These are phyloP conservation scores for Argyrosomus regius DNA, from an alignment of 2,797 vertebrate species.

Conservation along the genomic window DNA sequence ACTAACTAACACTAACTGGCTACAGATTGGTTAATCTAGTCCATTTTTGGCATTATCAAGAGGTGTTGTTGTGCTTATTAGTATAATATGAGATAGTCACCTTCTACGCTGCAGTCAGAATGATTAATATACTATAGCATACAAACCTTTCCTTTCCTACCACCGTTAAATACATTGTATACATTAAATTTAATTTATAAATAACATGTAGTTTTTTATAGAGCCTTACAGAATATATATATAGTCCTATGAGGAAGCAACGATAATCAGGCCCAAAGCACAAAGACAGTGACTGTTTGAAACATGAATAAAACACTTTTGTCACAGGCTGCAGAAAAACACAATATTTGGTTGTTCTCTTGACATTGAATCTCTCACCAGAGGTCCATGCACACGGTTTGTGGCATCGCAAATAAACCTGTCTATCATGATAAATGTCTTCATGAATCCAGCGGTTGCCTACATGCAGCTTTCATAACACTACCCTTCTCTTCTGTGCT, in stretches of 20 bases:
- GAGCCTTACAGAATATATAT: neutral
- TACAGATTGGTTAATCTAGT: neutral
- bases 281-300: neutral
- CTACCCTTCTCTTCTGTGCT: neutral
- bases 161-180: neutral
- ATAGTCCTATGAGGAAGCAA: neutral
- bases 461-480: neutral
- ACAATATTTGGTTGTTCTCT: neutral
- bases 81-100: neutral
- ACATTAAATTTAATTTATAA: neutral
- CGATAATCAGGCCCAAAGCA: neutral
- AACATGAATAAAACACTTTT: neutral
- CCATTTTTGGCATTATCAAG: neutral
- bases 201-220: neutral
- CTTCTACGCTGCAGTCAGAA: neutral
- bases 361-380: constrained; percentile 10
- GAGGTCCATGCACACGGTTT: neutral
- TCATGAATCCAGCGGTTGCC: constrained; percentile 8
- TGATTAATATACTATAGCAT: neutral
- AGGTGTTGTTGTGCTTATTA: neutral
- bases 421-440: constrained; percentile 12
- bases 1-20: too few relatives aligned
- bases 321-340: neutral
- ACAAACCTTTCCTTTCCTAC: neutral
- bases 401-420: constrained; percentile 24